phyloP scores from a whole-genome alignment of 2,888 invertebrate species.

The Digitonthophagus gazella region DNA sequence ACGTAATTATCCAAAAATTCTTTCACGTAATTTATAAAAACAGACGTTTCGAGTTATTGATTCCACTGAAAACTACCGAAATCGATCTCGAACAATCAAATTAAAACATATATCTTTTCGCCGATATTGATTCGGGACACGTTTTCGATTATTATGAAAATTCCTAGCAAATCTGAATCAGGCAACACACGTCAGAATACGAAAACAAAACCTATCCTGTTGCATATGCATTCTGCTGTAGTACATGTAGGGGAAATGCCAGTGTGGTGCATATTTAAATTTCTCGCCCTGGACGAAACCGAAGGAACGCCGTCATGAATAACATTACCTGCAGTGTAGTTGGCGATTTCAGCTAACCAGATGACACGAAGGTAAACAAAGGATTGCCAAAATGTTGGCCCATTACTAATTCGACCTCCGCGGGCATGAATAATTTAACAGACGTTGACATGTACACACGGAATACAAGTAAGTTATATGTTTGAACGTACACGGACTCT shows the following conservation, averaged over 20 bases:
- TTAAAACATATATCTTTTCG: no score
- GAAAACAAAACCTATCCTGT: background rate
- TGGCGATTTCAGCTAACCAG: background rate
- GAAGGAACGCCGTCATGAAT: background rate
- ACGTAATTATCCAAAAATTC: no score
- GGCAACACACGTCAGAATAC: background rate
- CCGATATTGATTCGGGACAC: background rate
- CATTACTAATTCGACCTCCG: background rate
- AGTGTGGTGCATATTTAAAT: background rate
- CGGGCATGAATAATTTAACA: background rate
- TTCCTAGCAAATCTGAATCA: background rate
- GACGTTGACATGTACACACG: background rate
- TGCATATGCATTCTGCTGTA: background rate
- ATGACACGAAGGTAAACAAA: background rate
- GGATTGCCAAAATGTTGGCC: background rate
- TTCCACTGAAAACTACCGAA: no score
- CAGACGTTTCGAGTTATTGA: background rate
- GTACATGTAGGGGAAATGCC: background rate
- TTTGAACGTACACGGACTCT: background rate
- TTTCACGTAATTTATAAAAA: no score
- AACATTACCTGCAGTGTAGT: background rate
- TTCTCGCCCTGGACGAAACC: background rate
- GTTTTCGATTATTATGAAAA: background rate
- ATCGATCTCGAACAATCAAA: background rate
- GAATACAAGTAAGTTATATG: background rate